A percentile compares a stretch with the other conserved stretches of the same genome.
These are phyloP conservation scores for Vespertilio murinus DNA, from an alignment of 2,797 vertebrate genomes.

Conservation along the genomic window DNA sequence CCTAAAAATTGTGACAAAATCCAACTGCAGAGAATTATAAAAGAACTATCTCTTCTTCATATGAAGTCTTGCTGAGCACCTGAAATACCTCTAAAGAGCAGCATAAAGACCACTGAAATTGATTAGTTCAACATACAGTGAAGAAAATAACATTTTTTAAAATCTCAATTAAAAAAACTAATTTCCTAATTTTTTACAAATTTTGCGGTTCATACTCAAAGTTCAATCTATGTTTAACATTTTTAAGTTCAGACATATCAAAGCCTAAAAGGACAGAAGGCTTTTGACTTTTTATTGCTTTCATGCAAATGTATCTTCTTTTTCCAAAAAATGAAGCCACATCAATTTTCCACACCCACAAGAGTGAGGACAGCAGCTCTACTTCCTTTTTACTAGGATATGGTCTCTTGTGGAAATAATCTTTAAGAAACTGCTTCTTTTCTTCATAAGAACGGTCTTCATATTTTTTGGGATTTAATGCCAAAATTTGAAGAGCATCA, in stretches of 20 bases:
- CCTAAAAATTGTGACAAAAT: background rate
- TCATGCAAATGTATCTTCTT: slow-evolving; percentile 91
- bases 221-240: slow-evolving; percentile 89
- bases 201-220: slow-evolving; percentile 78
- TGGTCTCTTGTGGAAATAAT: slow-evolving; percentile 94
- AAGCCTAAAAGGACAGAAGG: slow-evolving; percentile 92
- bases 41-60: slow-evolving; percentile 16
- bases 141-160: slow-evolving; percentile 56
- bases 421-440: slow-evolving; percentile 91
- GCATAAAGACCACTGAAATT: slow-evolving; percentile 76
- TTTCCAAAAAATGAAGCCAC: slow-evolving; percentile 90
- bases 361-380: slow-evolving; percentile 88
- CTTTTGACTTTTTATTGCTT: slow-evolving; percentile 88
- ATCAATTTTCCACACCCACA: slow-evolving; percentile 90
- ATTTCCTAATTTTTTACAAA: slow-evolving; percentile 72
- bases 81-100: slow-evolving; percentile 62
- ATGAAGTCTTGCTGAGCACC: slow-evolving; percentile 67
- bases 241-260: slow-evolving; percentile 92
- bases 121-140: slow-evolving; percentile 71
- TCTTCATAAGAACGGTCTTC: slow-evolving; percentile 87
- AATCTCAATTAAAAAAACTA: slow-evolving; percentile 46
- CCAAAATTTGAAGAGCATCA: slow-evolving; percentile 84
- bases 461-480: slow-evolving; percentile 86
- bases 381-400: slow-evolving; percentile 92
- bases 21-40: slow-evolving; percentile 39